Base-by-base conservation (phyloP, 1,140 invertebrate genomes). In the Papilio aristodemus region DNA sequence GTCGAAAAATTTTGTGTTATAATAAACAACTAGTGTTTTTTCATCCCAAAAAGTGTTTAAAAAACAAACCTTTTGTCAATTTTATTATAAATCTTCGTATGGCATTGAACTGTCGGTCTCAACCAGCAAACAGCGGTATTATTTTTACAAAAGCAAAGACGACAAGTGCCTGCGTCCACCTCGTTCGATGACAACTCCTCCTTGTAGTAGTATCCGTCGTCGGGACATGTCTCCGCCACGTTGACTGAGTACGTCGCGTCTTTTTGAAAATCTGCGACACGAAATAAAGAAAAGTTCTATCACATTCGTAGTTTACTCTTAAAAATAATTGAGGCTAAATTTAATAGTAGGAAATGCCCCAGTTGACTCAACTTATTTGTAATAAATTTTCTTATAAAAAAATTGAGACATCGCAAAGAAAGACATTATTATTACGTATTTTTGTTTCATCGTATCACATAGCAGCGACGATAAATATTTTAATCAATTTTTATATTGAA, bases 81-180 rank as follows among this genome's bases (percentile, higher is more conserved):
- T 60, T 77, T 71, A 13, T 71, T 73, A 39, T 83, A 77, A 11
- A 70, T 70, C 37, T 81, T 76, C 3, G 27, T 70, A 63, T 87
- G 75, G 69, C 87, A 90, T 11, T 79, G 64, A 4, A 58, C 76
- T 27, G 77, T 78, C 7, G 83, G 76, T 19, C 85, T 57, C 7
- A 43, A 43, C 82, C 86, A 87, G 50, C 87, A 90, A 7, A 82
- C 67, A 11, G 86, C 81, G 0, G 68, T 74, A 19, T 81, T 64
- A 13, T 72, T 60, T 22, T 81, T 80, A 37, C 87, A 90, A 75
- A 88, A 88, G 70, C 87, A 90, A 6, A 88, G 77, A 25, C 75
- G 67, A 62, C 87, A 90, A 1, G 70, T 7, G 0, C 67, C 70
- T 2, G 75, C 66, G 0, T 69, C 69, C 22, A 83, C 13, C 4